Conservation (phyloP, 1,140 invertebrate genomes). For the Zaprionus tsacasi region DNA sequence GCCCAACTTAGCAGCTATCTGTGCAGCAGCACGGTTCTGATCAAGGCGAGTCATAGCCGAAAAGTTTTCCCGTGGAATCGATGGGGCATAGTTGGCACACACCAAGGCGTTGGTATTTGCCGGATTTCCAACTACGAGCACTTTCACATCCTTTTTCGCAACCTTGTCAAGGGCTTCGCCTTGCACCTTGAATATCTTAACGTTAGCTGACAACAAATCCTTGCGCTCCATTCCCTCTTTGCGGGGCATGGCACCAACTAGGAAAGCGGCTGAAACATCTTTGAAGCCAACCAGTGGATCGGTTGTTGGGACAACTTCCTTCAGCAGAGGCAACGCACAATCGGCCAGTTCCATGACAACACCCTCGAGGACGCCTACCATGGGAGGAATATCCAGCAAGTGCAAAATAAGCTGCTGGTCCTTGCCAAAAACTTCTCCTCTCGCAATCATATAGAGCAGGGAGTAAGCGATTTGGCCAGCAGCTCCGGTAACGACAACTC, state of each 20-base stretch:
- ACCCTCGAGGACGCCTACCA: conserved; percentile 97
- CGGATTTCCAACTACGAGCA: conserved; percentile 99
- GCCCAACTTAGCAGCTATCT: conserved; percentile 89
- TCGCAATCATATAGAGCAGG: conserved; percentile 95
- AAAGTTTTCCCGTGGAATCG: conserved; percentile 98
- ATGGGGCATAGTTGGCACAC: conserved; percentile 98
- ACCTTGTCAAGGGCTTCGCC: conserved; percentile 96
- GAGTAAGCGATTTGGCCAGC: conserved; percentile 99
- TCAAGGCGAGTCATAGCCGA: conserved; percentile 99
- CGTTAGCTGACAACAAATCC: conserved; percentile 97
- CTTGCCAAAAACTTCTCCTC: conserved; percentile 98
- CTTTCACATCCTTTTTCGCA: conserved; percentile 97
- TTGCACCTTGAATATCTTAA: conserved; percentile 98
- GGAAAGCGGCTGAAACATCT: conserved; percentile 98
- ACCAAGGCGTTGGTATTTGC: conserved; percentile 99
- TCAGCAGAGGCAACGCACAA: conserved; percentile 96
- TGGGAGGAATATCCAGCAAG: conserved; percentile 97
- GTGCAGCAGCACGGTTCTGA: conserved; percentile 97
- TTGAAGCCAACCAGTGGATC: conserved; percentile 96
- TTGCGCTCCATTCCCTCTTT: conserved; percentile 99
- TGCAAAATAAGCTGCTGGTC: conserved; percentile 95
- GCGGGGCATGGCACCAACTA: conserved; percentile 99
- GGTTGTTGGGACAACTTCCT: conserved; percentile 93
- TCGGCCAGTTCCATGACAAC: conserved; percentile 99
- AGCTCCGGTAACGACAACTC: conserved; percentile 98